These are phyloP conservation scores for Scaptomyza caliginosa DNA, from an alignment of 2,888 invertebrate species.

Conservation along the genomic window DNA sequence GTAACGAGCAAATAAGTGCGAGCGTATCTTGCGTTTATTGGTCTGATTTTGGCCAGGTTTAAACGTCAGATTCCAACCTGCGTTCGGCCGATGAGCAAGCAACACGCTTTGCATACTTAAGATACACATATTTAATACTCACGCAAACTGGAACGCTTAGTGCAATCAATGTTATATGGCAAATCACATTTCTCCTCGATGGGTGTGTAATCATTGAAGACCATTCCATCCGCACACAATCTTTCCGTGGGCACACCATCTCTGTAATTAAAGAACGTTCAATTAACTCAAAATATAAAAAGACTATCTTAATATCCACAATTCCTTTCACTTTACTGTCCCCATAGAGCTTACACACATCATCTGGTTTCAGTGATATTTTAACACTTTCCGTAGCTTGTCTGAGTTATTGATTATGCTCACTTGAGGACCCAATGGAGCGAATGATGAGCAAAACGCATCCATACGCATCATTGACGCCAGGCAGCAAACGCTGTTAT, in stretches of 20 bases:
- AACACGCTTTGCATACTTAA: conserved; percentile 51
- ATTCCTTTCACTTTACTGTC: not conserved
- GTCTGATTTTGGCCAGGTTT: conserved; percentile 62
- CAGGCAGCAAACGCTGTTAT: not conserved
- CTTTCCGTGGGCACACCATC: conserved; percentile 90
- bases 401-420: conserved; percentile 50
- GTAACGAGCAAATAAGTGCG: conserved; percentile 72
- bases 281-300: not conserved
- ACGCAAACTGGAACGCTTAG: conserved; percentile 91
- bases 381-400: conserved; percentile 40
- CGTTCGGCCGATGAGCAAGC: conserved; percentile 12
- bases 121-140: conserved; percentile 84
- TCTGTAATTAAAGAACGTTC: conserved; percentile 82
- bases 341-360: conserved; percentile 15
- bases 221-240: conserved; percentile 94
- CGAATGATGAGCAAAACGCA: conserved; percentile 43
- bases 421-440: conserved; percentile 37
- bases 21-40: conserved; percentile 55
- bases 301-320: not conserved
- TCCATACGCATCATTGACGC: conserved; percentile 43
- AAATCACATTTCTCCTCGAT: conserved; percentile 94
- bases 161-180: conserved; percentile 94
- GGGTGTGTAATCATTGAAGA: conserved; percentile 93
- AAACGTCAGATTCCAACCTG: conserved; percentile 30
- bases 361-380: conserved; percentile 35